Evolutionary conservation across 2,888 invertebrate species (phyloP), one percentile per base, ranked within the genome.

Genomic region (Rotaria socialis): DNA sequence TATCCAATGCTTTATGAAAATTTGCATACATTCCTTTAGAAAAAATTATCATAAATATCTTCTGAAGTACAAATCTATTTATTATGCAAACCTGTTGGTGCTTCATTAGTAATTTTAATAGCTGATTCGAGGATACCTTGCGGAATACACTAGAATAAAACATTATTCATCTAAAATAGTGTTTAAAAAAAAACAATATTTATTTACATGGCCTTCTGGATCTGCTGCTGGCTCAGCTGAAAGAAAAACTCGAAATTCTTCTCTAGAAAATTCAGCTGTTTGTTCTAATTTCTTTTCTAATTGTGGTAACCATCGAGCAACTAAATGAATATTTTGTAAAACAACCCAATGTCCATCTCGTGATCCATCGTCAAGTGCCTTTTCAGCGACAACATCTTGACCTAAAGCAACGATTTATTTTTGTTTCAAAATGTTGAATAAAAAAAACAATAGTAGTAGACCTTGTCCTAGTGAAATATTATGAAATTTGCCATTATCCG

Each of bases 91-190:
- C 97, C 97, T 85, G 96, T 96, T 0, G 97, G 97, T 0, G 97
- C 96, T 91, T 97, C 97, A 90, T 97, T 97, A 7, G 97, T 97
- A 87, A 97, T 96, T 92, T 97, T 97, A 89, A 97, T 97, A 24
- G 96, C 96, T 0, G 96, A 95, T 91, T 97, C 96, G 85, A 97
- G 92, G 87, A 97, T 96, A 0, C 97, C 97, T 93, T 96, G 94
- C 14, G 97, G 97, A 89, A 97, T 84, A 24, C 19, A 10, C 80
- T 80, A 80, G n/a, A 4, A 43, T 2, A 47, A 80, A 24, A 41
- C 3, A 6, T 50, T 1, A 74, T 35, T 35, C 35, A 35, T 35
- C 35, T 1, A 35, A 35, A 35, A 35, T 35, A 35, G 35, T 35
- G 35, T 35, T 35, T 35, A 35, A 35, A 41, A 35, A 41, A 22